Percentiles rank a stretch among this genome's conserved stretches.
Conservation (phyloP, 2,888 invertebrate genomes). For the Scaptomyza reducta region DNA sequence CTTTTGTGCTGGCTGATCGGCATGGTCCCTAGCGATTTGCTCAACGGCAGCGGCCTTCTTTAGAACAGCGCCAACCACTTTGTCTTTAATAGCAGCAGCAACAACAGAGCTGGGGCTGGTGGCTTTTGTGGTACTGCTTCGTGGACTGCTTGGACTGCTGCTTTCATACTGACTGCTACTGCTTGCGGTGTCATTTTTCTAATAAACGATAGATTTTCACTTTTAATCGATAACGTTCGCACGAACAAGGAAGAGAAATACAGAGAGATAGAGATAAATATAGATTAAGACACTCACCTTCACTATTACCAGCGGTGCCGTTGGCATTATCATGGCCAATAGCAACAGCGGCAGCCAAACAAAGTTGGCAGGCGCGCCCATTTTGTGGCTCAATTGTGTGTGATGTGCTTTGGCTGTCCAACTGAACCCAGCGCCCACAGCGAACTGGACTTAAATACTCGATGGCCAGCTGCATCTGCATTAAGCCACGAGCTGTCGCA, state of each 20-base stretch:
- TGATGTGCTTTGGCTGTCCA: conserved; percentile 31
- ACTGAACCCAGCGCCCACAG: conserved; percentile 41
- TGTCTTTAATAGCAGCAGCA: conserved; percentile 13
- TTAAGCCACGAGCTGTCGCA: conserved; percentile 7
- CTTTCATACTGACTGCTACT: conserved; percentile 8
- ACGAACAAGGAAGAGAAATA: too few species aligned
- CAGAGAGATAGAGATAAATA: neutral
- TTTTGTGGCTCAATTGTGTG: conserved; percentile 19
- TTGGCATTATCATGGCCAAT: conserved; percentile 22
- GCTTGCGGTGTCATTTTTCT: conserved; percentile 28
- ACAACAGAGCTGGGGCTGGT: conserved; percentile 16
- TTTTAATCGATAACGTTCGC: neutral
- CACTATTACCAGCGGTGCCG: conserved; percentile 22
- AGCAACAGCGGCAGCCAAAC: conserved; percentile 52
- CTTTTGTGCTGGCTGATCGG: conserved; percentile 1
- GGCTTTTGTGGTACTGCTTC: conserved; percentile 26
- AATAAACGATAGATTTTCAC: neutral
- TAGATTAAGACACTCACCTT: conserved; percentile 42
- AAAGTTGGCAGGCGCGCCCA: conserved; percentile 44
- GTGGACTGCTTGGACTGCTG: conserved; percentile 17
- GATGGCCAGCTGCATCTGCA: conserved; percentile 25
- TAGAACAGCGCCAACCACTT: conserved; percentile 24
- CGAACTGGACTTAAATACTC: conserved; percentile 53
- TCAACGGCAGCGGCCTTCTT: conserved; percentile 43
- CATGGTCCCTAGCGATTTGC: conserved; percentile 2